Evolutionary conservation across 2,113 vertebrate species (phyloP).

Genomic region (Xerus inauris): DNA sequence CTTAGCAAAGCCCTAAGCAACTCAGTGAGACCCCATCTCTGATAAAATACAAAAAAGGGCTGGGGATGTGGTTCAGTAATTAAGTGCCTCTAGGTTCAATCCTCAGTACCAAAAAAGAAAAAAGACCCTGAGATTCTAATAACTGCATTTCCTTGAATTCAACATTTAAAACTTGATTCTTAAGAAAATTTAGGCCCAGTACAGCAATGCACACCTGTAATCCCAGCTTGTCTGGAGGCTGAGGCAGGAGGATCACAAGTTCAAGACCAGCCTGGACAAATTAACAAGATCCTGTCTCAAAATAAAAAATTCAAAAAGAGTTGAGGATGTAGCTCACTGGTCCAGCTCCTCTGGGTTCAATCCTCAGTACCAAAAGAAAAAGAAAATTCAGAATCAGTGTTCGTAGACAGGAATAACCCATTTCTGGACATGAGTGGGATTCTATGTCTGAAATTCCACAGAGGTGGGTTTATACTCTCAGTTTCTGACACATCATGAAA

Average conservation of each 20-base stretch:
- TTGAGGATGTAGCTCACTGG: neutral
- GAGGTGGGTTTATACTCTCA: accelerated
- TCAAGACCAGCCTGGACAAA: neutral
- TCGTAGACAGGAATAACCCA: neutral
- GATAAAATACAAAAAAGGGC: neutral
- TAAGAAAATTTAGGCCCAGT: neutral
- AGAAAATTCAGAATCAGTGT: neutral
- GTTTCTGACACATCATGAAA: neutral
- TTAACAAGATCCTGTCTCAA: neutral
- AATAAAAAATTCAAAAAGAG: neutral
- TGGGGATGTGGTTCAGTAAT: neutral
- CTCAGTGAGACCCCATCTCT: neutral
- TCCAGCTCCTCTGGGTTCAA: neutral
- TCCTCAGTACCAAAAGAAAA: neutral
- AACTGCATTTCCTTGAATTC: neutral
- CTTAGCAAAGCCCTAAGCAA: too few species aligned
- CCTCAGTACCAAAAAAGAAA: neutral
- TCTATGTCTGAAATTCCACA: accelerated
- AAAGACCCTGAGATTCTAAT: neutral
- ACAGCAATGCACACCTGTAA: neutral
- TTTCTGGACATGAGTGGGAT: neutral
- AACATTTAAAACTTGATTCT: neutral
- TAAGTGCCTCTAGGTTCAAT: neutral
- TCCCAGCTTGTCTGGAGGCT: neutral
- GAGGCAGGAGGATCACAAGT: neutral